Evolutionary conservation across 2,113 vertebrate genomes (phyloP), one percentile per base, ranked within the genome.

Genomic region (Dissostichus mawsoni): DNA sequence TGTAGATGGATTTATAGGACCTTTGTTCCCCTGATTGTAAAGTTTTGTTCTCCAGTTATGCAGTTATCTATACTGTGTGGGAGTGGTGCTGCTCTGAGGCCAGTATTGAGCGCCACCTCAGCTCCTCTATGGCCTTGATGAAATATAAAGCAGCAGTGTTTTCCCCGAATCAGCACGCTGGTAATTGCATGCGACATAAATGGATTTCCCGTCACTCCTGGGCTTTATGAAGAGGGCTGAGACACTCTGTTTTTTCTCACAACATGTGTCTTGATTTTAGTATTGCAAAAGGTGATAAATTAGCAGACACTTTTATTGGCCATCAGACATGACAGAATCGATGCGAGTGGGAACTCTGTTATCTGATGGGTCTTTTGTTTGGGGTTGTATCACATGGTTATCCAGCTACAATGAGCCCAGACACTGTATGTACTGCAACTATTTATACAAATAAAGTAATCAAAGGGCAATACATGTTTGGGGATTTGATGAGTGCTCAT

Each of bases 181-280:
- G 79, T 94, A 94, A 94, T 93, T 93, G 91, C 90, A 88, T 87
- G 81, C 78, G 88, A 93, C 89, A 93, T 74, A 80, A 90, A 95
- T 94, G 53, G 93, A 94, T 94, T 94, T 94, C 64, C 87, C 91
- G 91, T 90, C 92, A 88, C 78, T 87, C 45, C n/a, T 66, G 76
- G 80, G 76, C 72, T 92, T 93, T 87, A 94, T 93, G 91, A 93
- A 88, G 84, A 92, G 52, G 69, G 52, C 78, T 51, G 55, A 78
- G 69, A 2, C 51, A 53, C 48, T 7, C 36, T 36, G 36, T 67
- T 72, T 79, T 83, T 76, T 44, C 29, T 41, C 36, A 71, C 47
- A 70, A 75, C 75, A 68, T 83, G 53, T 85, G 72, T 83, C 86
- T 82, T 81, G 69, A 72, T 76, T 90, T 85, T 76, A 74, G 48